A percentile compares a stretch with the other conserved stretches of the same genome.
phyloP scores from a whole-genome alignment of 1,140 invertebrate species.

The Neotoxoptera formosana region DNA sequence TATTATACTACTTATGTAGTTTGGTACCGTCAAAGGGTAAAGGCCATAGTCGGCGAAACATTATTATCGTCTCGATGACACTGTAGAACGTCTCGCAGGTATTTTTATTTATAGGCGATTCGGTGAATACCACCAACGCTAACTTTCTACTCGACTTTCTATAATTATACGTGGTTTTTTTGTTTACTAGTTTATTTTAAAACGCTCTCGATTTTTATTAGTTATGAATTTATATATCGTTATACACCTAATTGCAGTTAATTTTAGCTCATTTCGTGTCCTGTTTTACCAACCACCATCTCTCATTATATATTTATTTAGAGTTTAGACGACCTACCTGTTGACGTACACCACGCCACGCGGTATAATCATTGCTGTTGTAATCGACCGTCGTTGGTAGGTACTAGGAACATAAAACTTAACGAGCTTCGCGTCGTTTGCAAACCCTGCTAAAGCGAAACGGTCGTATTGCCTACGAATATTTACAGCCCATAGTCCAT shows the following conservation, averaged over 20 bases:
- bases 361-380: not conserved
- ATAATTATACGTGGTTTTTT: not conserved
- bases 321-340: not conserved
- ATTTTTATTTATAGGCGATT: not conserved
- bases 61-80: not conserved
- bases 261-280: not conserved
- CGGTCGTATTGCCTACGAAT: not conserved
- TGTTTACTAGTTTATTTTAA: not conserved
- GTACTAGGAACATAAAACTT: not conserved
- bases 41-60: not conserved
- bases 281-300: no score
- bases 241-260: not conserved
- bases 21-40: not conserved
- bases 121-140: not conserved
- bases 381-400: not conserved
- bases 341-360: not conserved
- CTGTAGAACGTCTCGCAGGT: not conserved
- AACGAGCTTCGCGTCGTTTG: no score
- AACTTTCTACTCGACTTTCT: constrained; percentile 33
- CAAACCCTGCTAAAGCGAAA: no score
- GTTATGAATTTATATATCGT: not conserved
- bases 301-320: no score
- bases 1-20: not conserved
- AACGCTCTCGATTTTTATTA: not conserved
- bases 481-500: no score